phyloP scores from a whole-genome alignment of 2,113 vertebrate genomes.

The Nipponia nippon region DNA sequence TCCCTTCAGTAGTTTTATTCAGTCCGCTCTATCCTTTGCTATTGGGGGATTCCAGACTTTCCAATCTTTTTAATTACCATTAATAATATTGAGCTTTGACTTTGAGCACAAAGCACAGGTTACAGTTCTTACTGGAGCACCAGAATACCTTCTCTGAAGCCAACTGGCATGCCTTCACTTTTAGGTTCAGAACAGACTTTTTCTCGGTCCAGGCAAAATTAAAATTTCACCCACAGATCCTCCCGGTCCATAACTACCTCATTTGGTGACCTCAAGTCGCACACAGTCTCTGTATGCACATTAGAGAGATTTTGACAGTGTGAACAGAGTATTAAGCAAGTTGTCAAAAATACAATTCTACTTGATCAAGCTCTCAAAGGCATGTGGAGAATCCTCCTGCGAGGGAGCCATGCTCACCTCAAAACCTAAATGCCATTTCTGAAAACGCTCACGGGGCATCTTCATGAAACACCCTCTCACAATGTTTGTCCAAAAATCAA shows the following conservation, averaged over 20 bases:
- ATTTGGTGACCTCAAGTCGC: background rate
- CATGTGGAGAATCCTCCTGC: background rate
- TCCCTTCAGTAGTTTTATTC: background rate
- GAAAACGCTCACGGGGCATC: background rate
- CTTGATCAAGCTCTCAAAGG: background rate
- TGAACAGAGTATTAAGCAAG: background rate
- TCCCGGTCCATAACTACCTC: background rate
- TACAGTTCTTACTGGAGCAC: background rate
- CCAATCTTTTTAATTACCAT: background rate
- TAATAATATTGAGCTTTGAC: background rate
- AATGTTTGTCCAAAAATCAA: background rate
- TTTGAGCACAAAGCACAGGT: background rate
- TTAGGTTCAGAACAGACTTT: background rate
- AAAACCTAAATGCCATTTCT: fast-evolving
- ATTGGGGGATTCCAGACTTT: background rate
- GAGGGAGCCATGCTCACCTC: background rate
- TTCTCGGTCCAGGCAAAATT: background rate
- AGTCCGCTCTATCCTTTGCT: background rate
- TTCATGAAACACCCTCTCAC: background rate
- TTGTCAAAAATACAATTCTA: background rate
- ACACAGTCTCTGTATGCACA: background rate
- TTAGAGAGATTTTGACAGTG: background rate
- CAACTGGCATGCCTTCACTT: fast-evolving
- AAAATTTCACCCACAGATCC: background rate
- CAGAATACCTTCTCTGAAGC: background rate